Percentiles rank a stretch among this genome's conserved stretches.
Evolutionary conservation across 2,797 vertebrate species (phyloP).

Genomic region (Eulemur rubriventer): DNA sequence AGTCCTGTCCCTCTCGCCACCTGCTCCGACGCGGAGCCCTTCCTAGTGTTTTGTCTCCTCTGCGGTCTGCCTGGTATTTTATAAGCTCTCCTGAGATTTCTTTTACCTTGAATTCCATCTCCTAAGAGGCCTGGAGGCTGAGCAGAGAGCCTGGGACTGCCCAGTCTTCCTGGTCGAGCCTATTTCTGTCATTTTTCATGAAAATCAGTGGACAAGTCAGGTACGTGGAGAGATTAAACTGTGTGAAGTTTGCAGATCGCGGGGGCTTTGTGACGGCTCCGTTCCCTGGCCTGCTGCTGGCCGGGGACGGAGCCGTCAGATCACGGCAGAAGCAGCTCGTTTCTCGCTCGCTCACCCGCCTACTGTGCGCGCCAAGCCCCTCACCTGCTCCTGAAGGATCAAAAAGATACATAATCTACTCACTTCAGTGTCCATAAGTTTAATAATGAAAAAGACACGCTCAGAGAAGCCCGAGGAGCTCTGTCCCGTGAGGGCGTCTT

Average conservation of each 20-base stretch:
- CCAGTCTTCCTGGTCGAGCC: background rate
- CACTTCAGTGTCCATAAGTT: background rate
- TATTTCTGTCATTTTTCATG: background rate
- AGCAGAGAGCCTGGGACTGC: background rate
- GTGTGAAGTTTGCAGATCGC: background rate
- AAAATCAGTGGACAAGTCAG: background rate
- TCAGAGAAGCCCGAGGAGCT: background rate
- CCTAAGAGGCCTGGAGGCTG: background rate
- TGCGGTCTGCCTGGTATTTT: background rate
- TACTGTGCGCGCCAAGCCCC: too few relatives aligned
- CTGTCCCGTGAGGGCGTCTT: background rate
- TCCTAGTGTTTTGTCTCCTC: background rate
- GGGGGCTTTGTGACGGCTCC: background rate
- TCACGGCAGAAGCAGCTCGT: background rate
- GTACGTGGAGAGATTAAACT: background rate
- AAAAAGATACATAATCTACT: background rate
- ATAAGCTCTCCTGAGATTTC: background rate
- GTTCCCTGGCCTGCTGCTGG: background rate
- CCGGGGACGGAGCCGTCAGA: background rate
- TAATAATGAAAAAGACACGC: background rate
- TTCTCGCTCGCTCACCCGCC: background rate
- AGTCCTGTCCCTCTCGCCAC: background rate
- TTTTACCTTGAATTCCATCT: background rate
- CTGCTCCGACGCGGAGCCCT: too few relatives aligned
- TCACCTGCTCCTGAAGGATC: background rate